phyloP scores from a whole-genome alignment of 2,797 vertebrate species.

The Lophotriccus pileatus region DNA sequence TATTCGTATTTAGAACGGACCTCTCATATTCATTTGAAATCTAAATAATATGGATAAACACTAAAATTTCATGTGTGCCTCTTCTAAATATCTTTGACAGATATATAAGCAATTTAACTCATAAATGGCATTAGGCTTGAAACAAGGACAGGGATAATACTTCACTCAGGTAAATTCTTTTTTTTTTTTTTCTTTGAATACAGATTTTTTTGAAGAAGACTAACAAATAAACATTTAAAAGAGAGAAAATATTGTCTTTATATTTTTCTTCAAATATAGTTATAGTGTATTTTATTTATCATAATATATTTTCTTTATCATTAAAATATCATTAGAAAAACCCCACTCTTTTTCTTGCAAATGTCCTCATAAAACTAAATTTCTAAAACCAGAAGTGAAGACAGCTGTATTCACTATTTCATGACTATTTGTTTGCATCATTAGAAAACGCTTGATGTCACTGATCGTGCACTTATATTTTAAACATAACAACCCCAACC shows the following conservation, averaged over 20 bases:
- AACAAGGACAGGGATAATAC: not conserved
- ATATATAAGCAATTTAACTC: not conserved
- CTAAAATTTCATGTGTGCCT: not conserved
- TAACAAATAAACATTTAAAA: too few species aligned
- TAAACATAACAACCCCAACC: rapidly evolving
- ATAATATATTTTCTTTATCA: not conserved
- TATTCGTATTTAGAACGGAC: not conserved
- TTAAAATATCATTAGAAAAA: not conserved
- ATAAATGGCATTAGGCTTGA: not conserved
- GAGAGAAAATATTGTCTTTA: too few species aligned
- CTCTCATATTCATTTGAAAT: not conserved
- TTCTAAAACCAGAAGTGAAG: not conserved
- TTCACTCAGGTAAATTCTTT: not conserved
- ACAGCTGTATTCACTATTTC: not conserved
- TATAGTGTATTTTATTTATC: not conserved
- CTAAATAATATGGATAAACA: not conserved
- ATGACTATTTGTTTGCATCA: not conserved
- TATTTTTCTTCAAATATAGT: not conserved
- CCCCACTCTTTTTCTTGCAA: not conserved
- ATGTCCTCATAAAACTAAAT: rapidly evolving
- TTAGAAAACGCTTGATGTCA: not conserved
- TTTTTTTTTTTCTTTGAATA: not conserved
- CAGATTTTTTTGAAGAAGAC: not conserved
- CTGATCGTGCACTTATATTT: rapidly evolving
- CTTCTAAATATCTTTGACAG: not conserved